These are phyloP conservation scores for Monopterus albus DNA, from an alignment of 2,113 vertebrate species.

Conservation along the genomic window DNA sequence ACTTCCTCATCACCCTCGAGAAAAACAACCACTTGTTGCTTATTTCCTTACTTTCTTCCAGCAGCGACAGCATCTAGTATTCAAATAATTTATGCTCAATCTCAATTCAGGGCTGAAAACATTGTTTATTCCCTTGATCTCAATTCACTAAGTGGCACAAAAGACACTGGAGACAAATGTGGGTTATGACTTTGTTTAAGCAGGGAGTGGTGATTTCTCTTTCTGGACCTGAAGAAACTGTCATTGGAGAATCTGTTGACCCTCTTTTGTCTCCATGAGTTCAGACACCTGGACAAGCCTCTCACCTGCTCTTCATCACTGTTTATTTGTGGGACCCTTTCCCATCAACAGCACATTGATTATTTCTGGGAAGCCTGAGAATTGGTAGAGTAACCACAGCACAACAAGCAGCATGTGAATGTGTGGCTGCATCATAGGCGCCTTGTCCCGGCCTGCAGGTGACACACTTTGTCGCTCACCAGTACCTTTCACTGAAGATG, in stretches of 20 bases:
- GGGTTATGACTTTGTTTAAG: constrained; percentile 54
- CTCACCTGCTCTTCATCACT: constrained; percentile 39
- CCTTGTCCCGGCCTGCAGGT: constrained; percentile 48
- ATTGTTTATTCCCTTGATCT: background rate
- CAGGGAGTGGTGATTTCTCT: constrained; percentile 54
- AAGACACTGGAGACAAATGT: constrained; percentile 1
- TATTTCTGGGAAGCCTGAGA: constrained; percentile 11
- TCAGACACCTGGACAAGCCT: constrained; percentile 36
- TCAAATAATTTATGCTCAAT: background rate
- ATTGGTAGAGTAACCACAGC: background rate
- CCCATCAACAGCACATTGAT: constrained; percentile 31
- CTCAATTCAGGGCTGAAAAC: background rate
- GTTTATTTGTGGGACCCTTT: constrained; percentile 26
- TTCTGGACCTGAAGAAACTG: constrained; percentile 27
- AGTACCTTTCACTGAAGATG: constrained; percentile 53
- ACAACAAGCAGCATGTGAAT: constrained; percentile 5
- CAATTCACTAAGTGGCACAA: background rate
- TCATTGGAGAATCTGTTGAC: constrained; percentile 43
- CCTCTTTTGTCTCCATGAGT: constrained; percentile 42
- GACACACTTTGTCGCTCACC: constrained; percentile 58
- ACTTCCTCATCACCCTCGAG: constrained; percentile 1
- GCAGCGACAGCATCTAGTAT: background rate
- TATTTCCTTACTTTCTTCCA: background rate
- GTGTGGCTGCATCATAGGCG: constrained; percentile 21
- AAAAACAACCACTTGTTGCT: constrained; percentile 3